Percentiles rank a stretch among this genome's conserved stretches.
phyloP scores from a whole-genome alignment of 2,797 vertebrate genomes.

The Sciurus vulgaris region DNA sequence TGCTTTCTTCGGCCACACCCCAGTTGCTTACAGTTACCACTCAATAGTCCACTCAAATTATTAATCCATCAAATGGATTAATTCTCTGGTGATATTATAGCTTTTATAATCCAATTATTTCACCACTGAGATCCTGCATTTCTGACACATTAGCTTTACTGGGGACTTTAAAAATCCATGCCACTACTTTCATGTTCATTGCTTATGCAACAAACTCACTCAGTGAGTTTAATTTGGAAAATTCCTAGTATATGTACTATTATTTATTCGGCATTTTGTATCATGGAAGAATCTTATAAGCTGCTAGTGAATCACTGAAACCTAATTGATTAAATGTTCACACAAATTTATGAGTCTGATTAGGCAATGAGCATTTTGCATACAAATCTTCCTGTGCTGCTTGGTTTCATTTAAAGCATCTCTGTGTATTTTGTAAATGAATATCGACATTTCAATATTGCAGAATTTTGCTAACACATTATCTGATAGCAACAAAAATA shows the following conservation, averaged over 20 bases:
- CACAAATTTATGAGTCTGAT: constrained; percentile 86
- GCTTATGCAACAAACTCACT: neutral
- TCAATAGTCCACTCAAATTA: too few relatives aligned
- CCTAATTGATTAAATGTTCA: constrained; percentile 86
- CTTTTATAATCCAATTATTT: too few relatives aligned
- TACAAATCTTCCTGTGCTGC: constrained; percentile 83
- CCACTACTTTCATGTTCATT: constrained; percentile 8
- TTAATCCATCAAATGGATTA: too few relatives aligned
- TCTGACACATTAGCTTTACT: too few relatives aligned
- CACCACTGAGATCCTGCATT: too few relatives aligned
- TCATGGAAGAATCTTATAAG: constrained; percentile 83
- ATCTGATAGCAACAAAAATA: constrained; percentile 80
- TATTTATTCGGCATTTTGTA: constrained; percentile 83
- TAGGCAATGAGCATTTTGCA: constrained; percentile 83
- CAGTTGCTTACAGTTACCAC: too few relatives aligned
- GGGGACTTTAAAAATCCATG: too few relatives aligned
- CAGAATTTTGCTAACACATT: constrained; percentile 78
- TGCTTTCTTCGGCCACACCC: too few relatives aligned
- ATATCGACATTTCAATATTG: constrained; percentile 85
- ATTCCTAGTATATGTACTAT: constrained; percentile 55
- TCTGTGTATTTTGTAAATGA: constrained; percentile 78
- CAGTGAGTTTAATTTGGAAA: constrained; percentile 53
- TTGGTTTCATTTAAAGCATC: constrained; percentile 78
- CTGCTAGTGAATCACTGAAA: constrained; percentile 82
- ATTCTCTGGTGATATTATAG: too few relatives aligned